Percentiles rank a stretch among this genome's conserved stretches.
Conservation (phyloP, 2,888 invertebrate genomes). For the Amphipyra tragopoginis region DNA sequence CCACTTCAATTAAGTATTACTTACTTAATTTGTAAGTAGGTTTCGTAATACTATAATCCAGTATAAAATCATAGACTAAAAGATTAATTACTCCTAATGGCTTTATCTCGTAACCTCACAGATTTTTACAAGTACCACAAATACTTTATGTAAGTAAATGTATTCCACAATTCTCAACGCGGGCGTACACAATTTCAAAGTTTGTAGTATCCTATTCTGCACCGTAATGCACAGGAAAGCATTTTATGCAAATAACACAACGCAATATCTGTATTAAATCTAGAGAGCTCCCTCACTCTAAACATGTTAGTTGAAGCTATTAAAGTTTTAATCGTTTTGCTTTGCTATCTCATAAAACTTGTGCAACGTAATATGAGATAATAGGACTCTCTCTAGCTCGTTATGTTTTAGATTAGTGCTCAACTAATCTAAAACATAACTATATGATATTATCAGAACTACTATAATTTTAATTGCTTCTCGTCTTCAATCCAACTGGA, state of each 20-base stretch:
- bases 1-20: conserved; percentile 24
- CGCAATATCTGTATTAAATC: conserved; percentile 30
- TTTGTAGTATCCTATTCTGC: conserved; percentile 7
- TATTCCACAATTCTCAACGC: conserved; percentile 19
- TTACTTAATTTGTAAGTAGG: conserved; percentile 8
- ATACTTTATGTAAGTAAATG: conserved; percentile 44
- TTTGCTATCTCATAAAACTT: conserved; percentile 23
- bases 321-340: conserved; percentile 41
- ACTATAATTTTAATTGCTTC: conserved; percentile 5
- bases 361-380: conserved; percentile 10
- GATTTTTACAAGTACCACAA: conserved; percentile 31
- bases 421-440: conserved; percentile 11
- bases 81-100: conserved; percentile 29
- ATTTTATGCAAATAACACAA: conserved; percentile 39
- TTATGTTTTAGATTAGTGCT: too few relatives aligned
- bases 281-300: conserved; percentile 15
- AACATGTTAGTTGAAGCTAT: conserved; percentile 33
- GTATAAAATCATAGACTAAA: conserved; percentile 27
- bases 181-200: conserved; percentile 32
- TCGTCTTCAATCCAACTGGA: not conserved
- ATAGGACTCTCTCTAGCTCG: conserved; percentile 7
- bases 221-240: conserved; percentile 12
- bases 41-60: conserved; percentile 33
- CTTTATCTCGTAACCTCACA: conserved; percentile 25
- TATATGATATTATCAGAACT: conserved; percentile 1